Evolutionary conservation across 2,888 invertebrate species (phyloP), one percentile per base, ranked within the genome.

Genomic region (Eupsilia transversa): DNA sequence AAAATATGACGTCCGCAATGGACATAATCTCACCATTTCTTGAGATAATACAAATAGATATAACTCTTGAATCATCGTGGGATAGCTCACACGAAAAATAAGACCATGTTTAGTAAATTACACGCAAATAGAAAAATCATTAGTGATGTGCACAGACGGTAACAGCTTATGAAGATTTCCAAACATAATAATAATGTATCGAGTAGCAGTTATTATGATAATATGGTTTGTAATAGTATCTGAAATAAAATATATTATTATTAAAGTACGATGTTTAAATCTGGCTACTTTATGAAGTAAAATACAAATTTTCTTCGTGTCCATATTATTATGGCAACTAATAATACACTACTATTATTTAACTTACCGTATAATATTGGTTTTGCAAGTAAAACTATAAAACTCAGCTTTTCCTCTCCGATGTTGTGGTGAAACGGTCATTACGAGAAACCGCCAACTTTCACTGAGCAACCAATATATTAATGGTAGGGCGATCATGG

Each of bases 351-450:
- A 49, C 67, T 66, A 74, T 82, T 79, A 83, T 83, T 78, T 72
- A 74, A 61, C 67, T 64, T 57, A 67, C 69, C 72, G 33, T 84
- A 67, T 82, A 85, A 86, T 83, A 80, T 85, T 83, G 72, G 72
- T 75, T 69, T 86, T 83, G 67, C 68, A 57, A 68, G 61, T 80
- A 79, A 79, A 79, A 74, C 77, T 65, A 75, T 74, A 81, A 74
- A 79, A 80, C 60, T 74, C 61, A 64, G 76, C 86, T 88, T 86
- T 88, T 86, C 86, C 85, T 80, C 82, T 85, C 77, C 57, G 67
- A 76, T 71, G 79, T 59, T 86, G 87, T 67, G 87, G 89, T 84
- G 86, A 87, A 82, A 84, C 79, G 72, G 77, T 79, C 77, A 83
- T 87, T 85, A 85, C 76, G 71, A 65, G 77, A 77, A 85, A 83